Evolutionary conservation across 2,113 vertebrate species (phyloP).

Genomic region (Aptenodytes patagonicus): DNA sequence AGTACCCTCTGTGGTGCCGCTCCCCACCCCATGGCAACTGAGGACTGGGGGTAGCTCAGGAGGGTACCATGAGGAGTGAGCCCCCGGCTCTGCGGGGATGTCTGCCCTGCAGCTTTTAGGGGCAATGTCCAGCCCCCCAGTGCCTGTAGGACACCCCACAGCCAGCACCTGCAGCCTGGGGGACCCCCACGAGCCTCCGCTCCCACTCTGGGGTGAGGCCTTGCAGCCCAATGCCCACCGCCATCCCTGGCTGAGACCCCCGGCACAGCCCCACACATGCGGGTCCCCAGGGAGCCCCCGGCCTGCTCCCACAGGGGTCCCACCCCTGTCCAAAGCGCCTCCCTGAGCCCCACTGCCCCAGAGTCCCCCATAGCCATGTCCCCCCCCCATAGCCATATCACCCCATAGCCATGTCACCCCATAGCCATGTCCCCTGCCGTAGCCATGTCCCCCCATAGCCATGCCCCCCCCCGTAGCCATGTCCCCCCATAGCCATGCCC

Average conservation of each 20-base stretch:
- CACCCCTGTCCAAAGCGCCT: neutral
- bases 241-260: neutral
- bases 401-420: no score
- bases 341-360: neutral
- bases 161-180: no score
- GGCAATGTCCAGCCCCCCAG: no score
- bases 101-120: neutral
- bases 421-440: no score
- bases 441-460: no score
- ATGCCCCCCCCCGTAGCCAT: no score
- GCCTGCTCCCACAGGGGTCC: neutral
- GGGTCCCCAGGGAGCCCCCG: neutral
- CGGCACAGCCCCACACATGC: no score
- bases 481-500: no score
- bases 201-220: neutral
- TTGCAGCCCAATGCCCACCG: neutral
- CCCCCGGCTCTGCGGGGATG: fast-evolving
- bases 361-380: neutral
- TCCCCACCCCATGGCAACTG: fast-evolving
- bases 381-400: no score
- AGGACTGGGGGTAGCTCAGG: fast-evolving
- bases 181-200: fast-evolving
- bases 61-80: no score
- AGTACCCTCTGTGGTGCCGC: fast-evolving
- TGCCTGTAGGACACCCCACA: neutral